These are phyloP conservation scores for Agonum fuliginosum DNA, from an alignment of 2,888 invertebrate species.

Conservation along the genomic window DNA sequence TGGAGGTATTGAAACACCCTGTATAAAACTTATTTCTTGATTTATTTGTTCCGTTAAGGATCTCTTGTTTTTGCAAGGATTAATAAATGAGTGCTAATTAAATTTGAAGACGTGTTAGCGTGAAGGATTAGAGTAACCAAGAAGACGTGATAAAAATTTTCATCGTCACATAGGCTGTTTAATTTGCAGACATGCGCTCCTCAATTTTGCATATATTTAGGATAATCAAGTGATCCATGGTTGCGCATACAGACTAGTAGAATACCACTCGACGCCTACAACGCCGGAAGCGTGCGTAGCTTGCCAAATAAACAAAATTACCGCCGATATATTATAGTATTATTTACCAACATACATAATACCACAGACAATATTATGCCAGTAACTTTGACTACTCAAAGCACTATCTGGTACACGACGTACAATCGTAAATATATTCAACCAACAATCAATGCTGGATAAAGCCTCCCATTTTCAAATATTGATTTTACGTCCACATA, in stretches of 20 bases:
- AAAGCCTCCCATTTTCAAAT: too few species aligned
- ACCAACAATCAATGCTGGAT: too few species aligned
- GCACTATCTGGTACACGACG: too few species aligned
- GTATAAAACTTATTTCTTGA: too few species aligned
- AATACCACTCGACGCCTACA: not conserved
- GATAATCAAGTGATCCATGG: conserved; percentile 50
- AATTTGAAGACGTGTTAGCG: conserved; percentile 13
- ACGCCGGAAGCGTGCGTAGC: conserved; percentile 14
- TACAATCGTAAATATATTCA: too few species aligned
- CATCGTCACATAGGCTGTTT: conserved; percentile 30
- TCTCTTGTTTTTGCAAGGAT: conserved; percentile 16
- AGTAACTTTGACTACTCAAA: too few species aligned
- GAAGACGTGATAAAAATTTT: conserved; percentile 34
- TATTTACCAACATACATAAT: too few species aligned
- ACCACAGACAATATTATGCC: too few species aligned
- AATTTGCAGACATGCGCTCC: conserved; percentile 47
- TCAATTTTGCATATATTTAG: conserved; percentile 51
- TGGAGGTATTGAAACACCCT: too few species aligned
- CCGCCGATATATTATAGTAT: not conserved
- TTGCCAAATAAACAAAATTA: conserved; percentile 21
- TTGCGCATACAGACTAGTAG: conserved; percentile 29
- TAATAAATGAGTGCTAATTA: conserved; percentile 31
- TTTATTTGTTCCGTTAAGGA: not conserved
- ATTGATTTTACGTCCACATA: too few species aligned
- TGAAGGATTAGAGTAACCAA: conserved; percentile 13